Percentiles rank a stretch among this genome's conserved stretches.
These are phyloP conservation scores for Thamnophis elegans DNA, from an alignment of 2,797 vertebrate genomes.

Conservation along the genomic window DNA sequence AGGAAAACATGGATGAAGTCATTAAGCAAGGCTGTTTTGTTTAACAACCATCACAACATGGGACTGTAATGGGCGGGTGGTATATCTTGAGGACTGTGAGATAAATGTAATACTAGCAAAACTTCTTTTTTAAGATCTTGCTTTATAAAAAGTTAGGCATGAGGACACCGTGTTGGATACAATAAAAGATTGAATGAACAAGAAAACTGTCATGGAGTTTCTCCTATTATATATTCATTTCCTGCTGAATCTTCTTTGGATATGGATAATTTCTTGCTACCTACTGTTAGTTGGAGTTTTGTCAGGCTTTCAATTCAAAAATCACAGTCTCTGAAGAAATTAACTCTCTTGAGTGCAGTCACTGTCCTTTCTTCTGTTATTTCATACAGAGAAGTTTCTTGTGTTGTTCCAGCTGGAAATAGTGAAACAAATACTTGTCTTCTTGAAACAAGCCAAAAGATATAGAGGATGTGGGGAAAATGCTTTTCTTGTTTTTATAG, in stretches of 20 bases:
- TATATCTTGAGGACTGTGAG: too few relatives aligned
- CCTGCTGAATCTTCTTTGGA: background rate
- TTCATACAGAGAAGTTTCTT: constrained; percentile 56
- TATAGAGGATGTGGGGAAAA: constrained; percentile 16
- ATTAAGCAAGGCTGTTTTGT: too few relatives aligned
- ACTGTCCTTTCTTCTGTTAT: constrained; percentile 49
- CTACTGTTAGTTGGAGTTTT: background rate
- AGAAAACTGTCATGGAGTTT: background rate
- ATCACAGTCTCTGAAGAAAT: constrained; percentile 36
- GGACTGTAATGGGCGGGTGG: too few relatives aligned
- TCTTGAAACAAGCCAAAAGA: constrained; percentile 50
- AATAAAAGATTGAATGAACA: background rate
- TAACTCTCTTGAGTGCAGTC: constrained; percentile 44
- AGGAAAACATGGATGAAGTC: too few relatives aligned
- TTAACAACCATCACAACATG: too few relatives aligned
- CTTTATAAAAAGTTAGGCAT: background rate
- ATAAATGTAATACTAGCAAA: background rate
- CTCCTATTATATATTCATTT: background rate
- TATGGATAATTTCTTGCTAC: background rate
- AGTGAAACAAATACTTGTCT: constrained; percentile 51
- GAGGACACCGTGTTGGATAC: background rate
- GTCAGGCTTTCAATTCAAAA: background rate
- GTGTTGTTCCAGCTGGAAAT: constrained; percentile 56
- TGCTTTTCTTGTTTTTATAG: constrained; percentile 22
- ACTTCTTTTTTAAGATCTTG: background rate